These are phyloP conservation scores for Muscicapa adusta DNA, from an alignment of 2,113 vertebrate genomes.

Conservation along the genomic window DNA sequence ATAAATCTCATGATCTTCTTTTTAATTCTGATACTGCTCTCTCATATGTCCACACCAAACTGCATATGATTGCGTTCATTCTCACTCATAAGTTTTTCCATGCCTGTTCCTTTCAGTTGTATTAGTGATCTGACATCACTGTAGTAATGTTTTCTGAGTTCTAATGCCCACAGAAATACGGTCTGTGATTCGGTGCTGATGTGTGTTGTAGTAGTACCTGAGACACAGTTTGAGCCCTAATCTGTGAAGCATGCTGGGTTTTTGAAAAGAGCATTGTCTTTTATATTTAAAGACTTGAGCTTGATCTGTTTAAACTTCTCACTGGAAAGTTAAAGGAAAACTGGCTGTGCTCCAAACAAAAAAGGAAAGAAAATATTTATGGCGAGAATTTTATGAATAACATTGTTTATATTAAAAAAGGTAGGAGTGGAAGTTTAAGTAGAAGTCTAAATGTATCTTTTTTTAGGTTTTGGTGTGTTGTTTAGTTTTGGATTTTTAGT, in stretches of 20 bases:
- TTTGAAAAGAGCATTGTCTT: not conserved
- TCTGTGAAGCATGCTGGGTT: not conserved
- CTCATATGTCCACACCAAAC: not conserved
- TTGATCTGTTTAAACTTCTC: not conserved
- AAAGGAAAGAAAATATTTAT: not conserved
- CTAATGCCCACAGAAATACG: not conserved
- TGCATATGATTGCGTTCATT: fast-evolving
- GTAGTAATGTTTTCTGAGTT: not conserved
- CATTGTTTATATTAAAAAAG: not conserved
- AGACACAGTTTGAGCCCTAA: not conserved
- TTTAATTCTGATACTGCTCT: not conserved
- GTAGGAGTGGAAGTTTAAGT: not conserved
- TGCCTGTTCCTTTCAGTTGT: not conserved
- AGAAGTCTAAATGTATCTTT: not conserved
- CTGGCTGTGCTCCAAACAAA: not conserved
- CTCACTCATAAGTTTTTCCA: not conserved
- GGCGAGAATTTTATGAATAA: not conserved
- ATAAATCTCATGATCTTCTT: not conserved
- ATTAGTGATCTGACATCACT: not conserved
- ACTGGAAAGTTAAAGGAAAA: not conserved
- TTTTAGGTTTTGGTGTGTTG: not conserved
- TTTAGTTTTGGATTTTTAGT: not conserved
- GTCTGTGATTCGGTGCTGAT: not conserved
- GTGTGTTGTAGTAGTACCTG: not conserved
- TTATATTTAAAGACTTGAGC: not conserved